These are phyloP conservation scores for Hapalemur alaotrensis DNA, from an alignment of 2,797 vertebrate species.

Conservation along the genomic window DNA sequence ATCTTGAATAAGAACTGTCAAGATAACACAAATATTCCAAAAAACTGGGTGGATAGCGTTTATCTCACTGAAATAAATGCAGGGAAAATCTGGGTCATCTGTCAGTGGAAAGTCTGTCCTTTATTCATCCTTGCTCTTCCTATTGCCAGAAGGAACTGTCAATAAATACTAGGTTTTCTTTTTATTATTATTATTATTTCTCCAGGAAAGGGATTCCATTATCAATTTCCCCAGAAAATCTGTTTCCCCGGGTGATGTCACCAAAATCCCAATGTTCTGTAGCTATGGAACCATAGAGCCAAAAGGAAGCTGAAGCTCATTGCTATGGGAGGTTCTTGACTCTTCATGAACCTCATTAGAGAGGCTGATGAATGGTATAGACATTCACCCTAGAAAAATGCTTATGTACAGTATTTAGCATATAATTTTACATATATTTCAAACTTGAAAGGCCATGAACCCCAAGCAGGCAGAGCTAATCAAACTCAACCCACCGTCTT, in stretches of 20 bases:
- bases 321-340: no score
- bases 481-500: neutral
- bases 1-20: neutral
- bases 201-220: neutral
- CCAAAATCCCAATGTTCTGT: neutral
- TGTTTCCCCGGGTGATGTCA: neutral
- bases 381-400: neutral
- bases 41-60: neutral
- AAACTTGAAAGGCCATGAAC: neutral
- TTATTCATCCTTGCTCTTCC: neutral
- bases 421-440: rapidly evolving
- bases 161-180: conserved; percentile 3
- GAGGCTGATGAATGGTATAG: neutral
- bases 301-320: neutral
- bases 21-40: neutral
- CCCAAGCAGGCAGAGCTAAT: neutral
- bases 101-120: neutral
- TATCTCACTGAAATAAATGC: neutral
- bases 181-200: neutral
- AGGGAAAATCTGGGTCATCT: neutral
- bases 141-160: conserved; percentile 1
- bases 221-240: neutral
- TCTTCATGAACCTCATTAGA: neutral
- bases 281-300: neutral
- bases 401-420: neutral